phyloP scores from a whole-genome alignment of 2,113 vertebrate species.

The Scortum barcoo region DNA sequence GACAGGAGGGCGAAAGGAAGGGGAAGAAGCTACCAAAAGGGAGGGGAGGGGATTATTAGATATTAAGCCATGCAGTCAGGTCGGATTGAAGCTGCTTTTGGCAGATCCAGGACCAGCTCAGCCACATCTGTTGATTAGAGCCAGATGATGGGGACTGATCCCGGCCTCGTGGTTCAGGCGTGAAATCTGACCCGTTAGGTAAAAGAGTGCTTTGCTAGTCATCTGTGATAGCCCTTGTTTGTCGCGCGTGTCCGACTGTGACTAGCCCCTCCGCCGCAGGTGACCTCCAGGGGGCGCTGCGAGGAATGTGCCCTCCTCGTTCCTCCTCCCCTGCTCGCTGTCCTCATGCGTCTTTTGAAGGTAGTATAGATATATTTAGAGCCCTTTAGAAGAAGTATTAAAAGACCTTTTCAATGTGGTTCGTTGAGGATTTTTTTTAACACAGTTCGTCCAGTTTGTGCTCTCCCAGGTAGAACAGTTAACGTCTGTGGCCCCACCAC shows the following conservation, averaged over 20 bases:
- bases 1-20: constrained; percentile 12
- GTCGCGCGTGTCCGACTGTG: background rate
- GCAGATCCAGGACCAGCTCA: constrained; percentile 50
- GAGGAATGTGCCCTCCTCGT: background rate
- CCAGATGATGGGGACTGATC: constrained; percentile 38
- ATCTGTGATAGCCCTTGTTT: constrained; percentile 70
- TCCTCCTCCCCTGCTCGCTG: background rate
- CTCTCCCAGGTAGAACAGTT: constrained; percentile 30
- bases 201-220: constrained; percentile 35
- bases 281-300: constrained; percentile 34
- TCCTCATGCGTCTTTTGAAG: constrained; percentile 35
- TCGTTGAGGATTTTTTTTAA: constrained; percentile 34
- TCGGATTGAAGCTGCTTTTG: constrained; percentile 15
- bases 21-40: constrained; percentile 20
- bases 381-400: constrained; percentile 65
- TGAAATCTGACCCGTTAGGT: background rate
- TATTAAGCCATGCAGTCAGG: constrained; percentile 56
- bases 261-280: constrained; percentile 1
- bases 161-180: constrained; percentile 8
- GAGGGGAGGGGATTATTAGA: background rate
- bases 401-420: constrained; percentile 46
- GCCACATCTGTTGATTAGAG: constrained; percentile 54
- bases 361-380: constrained; percentile 52
- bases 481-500: constrained; percentile 1
- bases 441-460: constrained; percentile 48